Evolutionary conservation across 2,113 vertebrate species (phyloP).

Genomic region (Onychostoma macrolepis): DNA sequence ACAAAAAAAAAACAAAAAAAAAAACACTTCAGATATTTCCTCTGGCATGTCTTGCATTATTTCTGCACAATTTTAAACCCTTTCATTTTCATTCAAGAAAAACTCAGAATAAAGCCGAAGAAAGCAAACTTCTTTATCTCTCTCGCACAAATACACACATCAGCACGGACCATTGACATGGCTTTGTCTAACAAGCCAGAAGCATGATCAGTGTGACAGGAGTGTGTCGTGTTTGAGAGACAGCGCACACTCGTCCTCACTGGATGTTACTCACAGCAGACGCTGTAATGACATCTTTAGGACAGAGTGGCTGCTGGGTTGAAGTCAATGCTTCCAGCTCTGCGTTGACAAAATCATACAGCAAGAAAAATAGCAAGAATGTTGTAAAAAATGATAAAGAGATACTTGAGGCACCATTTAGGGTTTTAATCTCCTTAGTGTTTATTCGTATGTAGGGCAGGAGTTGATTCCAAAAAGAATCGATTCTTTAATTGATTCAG

Average conservation of each 20-base stretch:
- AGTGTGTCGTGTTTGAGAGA: slow-evolving; percentile 33
- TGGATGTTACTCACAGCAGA: neutral
- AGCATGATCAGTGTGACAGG: slow-evolving; percentile 35
- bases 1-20: neutral
- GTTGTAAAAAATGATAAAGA: neutral
- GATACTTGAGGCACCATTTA: neutral
- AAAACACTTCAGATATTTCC: neutral
- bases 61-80: neutral
- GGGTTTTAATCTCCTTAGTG: neutral
- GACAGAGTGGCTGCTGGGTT: neutral
- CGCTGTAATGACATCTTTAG: slow-evolving; percentile 11
- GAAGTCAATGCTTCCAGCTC: neutral
- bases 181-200: slow-evolving; percentile 1
- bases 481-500: neutral
- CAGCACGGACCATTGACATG: neutral
- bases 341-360: neutral
- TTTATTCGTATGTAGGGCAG: neutral
- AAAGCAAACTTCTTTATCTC: neutral
- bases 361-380: neutral
- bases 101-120: neutral
- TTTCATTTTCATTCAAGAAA: neutral
- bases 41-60: neutral
- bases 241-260: neutral
- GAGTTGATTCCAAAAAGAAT: neutral
- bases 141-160: neutral